Base-by-base conservation (phyloP, 2,797 vertebrate genomes). In the Etheostoma nigrum region DNA sequence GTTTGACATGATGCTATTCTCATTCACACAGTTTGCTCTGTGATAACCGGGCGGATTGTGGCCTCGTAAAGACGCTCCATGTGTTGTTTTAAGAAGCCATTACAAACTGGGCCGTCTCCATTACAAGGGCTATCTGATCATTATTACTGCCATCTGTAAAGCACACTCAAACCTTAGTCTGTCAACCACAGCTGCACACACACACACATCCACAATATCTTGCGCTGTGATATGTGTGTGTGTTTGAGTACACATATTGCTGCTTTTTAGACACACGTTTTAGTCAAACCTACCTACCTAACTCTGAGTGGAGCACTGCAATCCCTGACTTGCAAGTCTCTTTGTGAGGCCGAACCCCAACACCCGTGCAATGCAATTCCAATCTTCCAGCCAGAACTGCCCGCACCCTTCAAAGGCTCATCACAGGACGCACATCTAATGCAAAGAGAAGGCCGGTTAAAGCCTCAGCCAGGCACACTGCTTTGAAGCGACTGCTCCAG, bases 41-140 rank as follows among this genome's bases (percentile, higher is more conserved):
- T 75, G 87, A 92, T 93, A 90, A 92, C 86, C 65, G 77, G 74
- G 65, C 58, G 87, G 92, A 90, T 88, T 88, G 89, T 86, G 88
- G 91, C 90, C 92, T 93, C 90, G 87, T 92, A 93, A 93, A 93
- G 90, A 84, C 69, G 70, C 81, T 87, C 90, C 92, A 93, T 91
- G 92, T 93, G 92, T 94, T 94, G 92, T 93, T 93, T 93, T 92
- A 92, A 91, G 93, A 93, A 94, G 93, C 93, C 86, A 84, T 93
- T 93, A 93, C 88, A 87, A 90, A 93, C 86, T 58, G 90, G 90
- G 87, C 84, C 79, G 81, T 93, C 90, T 93, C 91, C 89, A 92
- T 94, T 93, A 94, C 89, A 89, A 84, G 89, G 81, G 90, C 89
- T 93, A 91, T 93, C 92, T 90, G 91, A 93, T 93, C 91, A 92